These are phyloP conservation scores for Mycetomoellerius zeteki DNA, from an alignment of 1,140 invertebrate species.

Conservation along the genomic window DNA sequence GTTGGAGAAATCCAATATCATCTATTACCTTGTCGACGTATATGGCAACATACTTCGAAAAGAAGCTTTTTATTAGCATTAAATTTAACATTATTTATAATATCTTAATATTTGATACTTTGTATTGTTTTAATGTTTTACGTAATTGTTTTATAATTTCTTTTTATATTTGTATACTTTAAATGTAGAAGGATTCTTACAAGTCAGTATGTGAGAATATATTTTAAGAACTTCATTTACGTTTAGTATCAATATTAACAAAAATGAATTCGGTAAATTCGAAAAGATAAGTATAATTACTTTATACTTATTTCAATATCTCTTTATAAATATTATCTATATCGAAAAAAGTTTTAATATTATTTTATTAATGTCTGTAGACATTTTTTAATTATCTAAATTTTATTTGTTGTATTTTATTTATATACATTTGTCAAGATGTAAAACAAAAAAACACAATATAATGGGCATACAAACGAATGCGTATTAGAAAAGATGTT, in stretches of 20 bases:
- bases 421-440: background rate
- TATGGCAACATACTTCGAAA: background rate
- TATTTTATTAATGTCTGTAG: background rate
- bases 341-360: background rate
- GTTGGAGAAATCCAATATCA: too few species aligned
- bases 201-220: background rate
- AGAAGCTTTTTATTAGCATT: background rate
- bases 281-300: background rate
- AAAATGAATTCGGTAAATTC: background rate
- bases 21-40: background rate
- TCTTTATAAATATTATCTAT: background rate
- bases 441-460: background rate
- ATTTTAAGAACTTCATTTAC: background rate
- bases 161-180: background rate
- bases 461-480: too few species aligned
- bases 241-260: background rate
- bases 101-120: background rate
- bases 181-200: background rate
- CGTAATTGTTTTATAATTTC: background rate
- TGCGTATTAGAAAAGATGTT: too few species aligned
- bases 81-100: background rate
- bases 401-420: too few species aligned
- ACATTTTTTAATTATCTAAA: too few species aligned
- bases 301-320: background rate
- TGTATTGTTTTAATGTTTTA: background rate